Evolutionary conservation across 2,113 vertebrate genomes (phyloP).

Genomic region (Catagonus wagneri): DNA sequence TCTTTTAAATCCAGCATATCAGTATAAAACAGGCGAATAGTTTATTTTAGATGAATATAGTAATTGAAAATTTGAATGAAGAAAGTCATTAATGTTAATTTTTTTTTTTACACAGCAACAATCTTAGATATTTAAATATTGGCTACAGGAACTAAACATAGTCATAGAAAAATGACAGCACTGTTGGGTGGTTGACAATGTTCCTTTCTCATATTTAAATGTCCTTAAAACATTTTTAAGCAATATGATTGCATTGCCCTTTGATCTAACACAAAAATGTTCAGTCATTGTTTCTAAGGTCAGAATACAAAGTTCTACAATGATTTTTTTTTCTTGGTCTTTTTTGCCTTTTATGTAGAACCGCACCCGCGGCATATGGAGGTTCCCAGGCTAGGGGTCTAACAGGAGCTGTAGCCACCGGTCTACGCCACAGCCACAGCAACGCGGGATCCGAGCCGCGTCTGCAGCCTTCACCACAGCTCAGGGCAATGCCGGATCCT

Average conservation of each 20-base stretch:
- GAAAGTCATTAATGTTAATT: neutral
- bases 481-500: too few relatives aligned
- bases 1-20: constrained; percentile 8
- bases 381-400: too few relatives aligned
- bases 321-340: too few relatives aligned
- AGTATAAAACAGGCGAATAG: constrained; percentile 3
- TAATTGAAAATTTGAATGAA: constrained; percentile 27
- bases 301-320: neutral
- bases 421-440: too few relatives aligned
- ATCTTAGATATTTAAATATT: neutral
- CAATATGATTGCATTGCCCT: neutral
- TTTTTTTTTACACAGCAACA: neutral
- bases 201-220: too few relatives aligned
- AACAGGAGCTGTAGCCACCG: too few relatives aligned
- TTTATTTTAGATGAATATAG: neutral
- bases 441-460: too few relatives aligned
- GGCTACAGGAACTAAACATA: neutral
- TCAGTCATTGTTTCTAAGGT: neutral
- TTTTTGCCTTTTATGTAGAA: too few relatives aligned
- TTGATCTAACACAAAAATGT: neutral
- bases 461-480: too few relatives aligned
- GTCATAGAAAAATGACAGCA: neutral
- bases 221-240: neutral
- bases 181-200: neutral
- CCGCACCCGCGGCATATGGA: too few relatives aligned